Base-by-base conservation (phyloP, 1,140 invertebrate species). In the Trachymyrmex cornetzi region DNA sequence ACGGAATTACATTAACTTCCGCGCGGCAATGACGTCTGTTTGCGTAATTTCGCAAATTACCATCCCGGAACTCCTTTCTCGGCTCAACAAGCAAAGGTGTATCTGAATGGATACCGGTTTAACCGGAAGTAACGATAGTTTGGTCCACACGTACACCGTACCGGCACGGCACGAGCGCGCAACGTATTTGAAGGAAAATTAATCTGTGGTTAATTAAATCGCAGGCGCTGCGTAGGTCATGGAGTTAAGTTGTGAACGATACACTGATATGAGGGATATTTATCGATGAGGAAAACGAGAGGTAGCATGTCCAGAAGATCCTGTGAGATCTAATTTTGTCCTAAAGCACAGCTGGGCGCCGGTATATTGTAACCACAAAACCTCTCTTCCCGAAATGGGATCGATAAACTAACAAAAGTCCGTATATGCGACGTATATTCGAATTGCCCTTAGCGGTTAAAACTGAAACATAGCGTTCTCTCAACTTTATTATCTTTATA, bases 151-250 rank as follows among this genome's bases (percentile, higher is more conserved):
- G 5, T 34, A 34, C 30, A 6, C 5, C 38, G 80, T 74, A 61
- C 30, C 27, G 27, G n/a, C 55, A 4, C 6, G 55, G 30, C 44
- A 27, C 77, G 63, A 64, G 34, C 38, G 14, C 55, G 22, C 38
- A 44, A 22, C 22, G 24, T 61, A n/a, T 84, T 84, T 84, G 80
- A 74, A 74, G 69, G 69, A 38, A 63, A 84, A 84, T 84, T 74
- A 61, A 84, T 84, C 55, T 44, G 19, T 34, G 38, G 67, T 69
- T 69, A 61, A 84, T 84, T 61, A 63, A 74, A 84, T 74, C 80
- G 57, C 24, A 53, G 2, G 12, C 48, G 48, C 12, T 24, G 55
- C 38, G 66, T 34, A 34, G 5, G 30, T 6, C 5, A 6, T 74
- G 38, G 55, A 50, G 55, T n/a, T n/a, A n/a, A n/a, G 55, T 50